Evolutionary conservation across 2,113 vertebrate genomes (phyloP), one percentile per base, ranked within the genome.

Genomic region (Eulemur rufifrons): DNA sequence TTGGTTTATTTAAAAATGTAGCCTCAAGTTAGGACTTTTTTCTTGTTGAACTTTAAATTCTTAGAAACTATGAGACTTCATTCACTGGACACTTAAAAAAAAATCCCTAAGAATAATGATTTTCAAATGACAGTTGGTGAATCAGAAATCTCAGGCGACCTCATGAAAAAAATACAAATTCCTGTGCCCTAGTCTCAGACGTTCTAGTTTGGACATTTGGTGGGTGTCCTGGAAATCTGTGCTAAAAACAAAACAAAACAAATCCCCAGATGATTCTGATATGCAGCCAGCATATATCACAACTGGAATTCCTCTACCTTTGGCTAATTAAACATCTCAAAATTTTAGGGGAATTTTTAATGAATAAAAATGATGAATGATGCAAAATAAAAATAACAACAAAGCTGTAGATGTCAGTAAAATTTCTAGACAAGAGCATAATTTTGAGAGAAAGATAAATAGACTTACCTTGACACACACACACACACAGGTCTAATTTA

Each of bases 341-440:
- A 56, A 73, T 42, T 63, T 54, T 68, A 85, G 25, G 8, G 5
- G 0, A 23, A 54, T n/a, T 96, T 88, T 93, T 95, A 93, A 54
- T 86, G 45, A 82, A 54, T 81, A 92, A 87, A 12, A 21, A 54
- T 80, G 0, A 1, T 86, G 20, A 81, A 63, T 68, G 50, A 92
- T 85, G 2, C n/a, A 20, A 97, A 95, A 81, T 87, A 45, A 92
- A 96, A 91, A 82, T 95, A 83, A 77, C 9, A 82, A 13, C 42
- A 97, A 97, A 87, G 7, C 14, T 90, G 21, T 87, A 15, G 39
- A 39, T 84, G 14, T 77, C 54, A 84, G 76, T 63, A 83, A 86
- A 94, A 45, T 78, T 84, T 94, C 11, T 90, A 4, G 14, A 47
- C 34, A 23, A 90, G 27, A 86, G 18, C 61, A 93, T 64, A 69